Percentiles rank a stretch among this genome's conserved stretches.
phyloP scores from a whole-genome alignment of 2,113 vertebrate genomes.

The Haemorhous mexicanus region DNA sequence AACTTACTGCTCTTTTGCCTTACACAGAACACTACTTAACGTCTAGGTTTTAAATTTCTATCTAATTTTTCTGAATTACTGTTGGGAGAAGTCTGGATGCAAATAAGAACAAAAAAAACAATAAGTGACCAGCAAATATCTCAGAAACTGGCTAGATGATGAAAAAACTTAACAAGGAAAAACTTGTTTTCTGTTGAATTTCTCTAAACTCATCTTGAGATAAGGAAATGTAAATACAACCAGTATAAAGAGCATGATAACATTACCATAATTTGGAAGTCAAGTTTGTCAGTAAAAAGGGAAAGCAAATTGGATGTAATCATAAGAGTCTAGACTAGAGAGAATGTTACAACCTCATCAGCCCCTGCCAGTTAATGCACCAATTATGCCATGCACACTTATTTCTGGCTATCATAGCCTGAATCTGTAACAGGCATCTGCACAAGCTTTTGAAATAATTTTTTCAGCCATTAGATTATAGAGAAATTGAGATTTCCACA shows the following conservation, averaged over 20 bases:
- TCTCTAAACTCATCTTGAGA: background rate
- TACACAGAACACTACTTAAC: background rate
- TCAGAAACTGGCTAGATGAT: background rate
- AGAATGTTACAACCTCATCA: slow-evolving; percentile 13
- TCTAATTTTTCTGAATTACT: background rate
- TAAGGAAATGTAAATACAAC: slow-evolving; percentile 30
- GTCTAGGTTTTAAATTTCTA: background rate
- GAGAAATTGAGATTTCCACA: background rate
- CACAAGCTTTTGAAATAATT: background rate
- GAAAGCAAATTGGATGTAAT: slow-evolving; percentile 13
- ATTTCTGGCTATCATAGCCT: background rate
- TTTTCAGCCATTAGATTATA: background rate
- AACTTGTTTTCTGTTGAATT: background rate
- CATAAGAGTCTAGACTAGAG: slow-evolving; percentile 34
- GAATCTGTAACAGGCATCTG: background rate
- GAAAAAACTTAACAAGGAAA: background rate
- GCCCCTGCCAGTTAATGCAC: background rate
- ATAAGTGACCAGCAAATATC: background rate
- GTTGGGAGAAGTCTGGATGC: background rate
- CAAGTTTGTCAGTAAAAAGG: slow-evolving; percentile 22
- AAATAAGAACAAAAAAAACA: background rate
- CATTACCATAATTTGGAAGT: slow-evolving; percentile 48
- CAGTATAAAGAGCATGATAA: slow-evolving; percentile 8
- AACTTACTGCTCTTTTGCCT: background rate
- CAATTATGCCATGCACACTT: background rate